Evolutionary conservation across 2,888 invertebrate species (phyloP), one percentile per base, ranked within the genome.

Genomic region (Cheilosia soror): DNA sequence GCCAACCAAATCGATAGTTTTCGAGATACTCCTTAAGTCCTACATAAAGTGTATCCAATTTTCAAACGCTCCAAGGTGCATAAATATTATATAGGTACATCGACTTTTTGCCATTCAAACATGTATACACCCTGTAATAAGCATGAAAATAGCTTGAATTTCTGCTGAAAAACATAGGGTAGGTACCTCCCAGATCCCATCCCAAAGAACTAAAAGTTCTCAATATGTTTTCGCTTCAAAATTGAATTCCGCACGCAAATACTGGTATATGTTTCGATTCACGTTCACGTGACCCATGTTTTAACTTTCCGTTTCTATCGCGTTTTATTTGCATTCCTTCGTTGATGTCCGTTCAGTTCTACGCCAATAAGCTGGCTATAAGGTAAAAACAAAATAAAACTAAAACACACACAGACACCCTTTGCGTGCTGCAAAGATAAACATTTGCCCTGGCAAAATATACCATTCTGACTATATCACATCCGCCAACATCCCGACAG

Each of bases 231-330:
- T 51, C 7, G 27, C 15, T 15, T 55, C 20, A 13, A 42, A 25
- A 29, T 42, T 55, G 6, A 66, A 51, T 51, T 66, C 15, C 42
- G 6, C n/a, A 13, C n/a, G 11, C 27, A 42, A 55, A 42, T 31
- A 29, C 6, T 25, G 4, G 7, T 15, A 44, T 4, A 44, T 55
- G 25, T 57, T 69, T 9, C 11, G n/a, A 13, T 37, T 58, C 44
- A 53, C 58, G 51, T 47, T 44, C 66, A 75, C 53, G 62, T 68
- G 80, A 57, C 15, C 31, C 49, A 9, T 47, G 75, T 53, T 62
- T 80, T 57, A 55, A 80, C 80, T 80, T 80, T 80, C 80, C 33
- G 33, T 80, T 75, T 80, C 75, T 47, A 62, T 75, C 15, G 72
- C 37, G 51, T 53, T 62, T 65, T 75, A 33, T 65, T 47, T 47